These are phyloP conservation scores for Argynnis bischoffii DNA, from an alignment of 2,888 invertebrate species.

Conservation along the genomic window DNA sequence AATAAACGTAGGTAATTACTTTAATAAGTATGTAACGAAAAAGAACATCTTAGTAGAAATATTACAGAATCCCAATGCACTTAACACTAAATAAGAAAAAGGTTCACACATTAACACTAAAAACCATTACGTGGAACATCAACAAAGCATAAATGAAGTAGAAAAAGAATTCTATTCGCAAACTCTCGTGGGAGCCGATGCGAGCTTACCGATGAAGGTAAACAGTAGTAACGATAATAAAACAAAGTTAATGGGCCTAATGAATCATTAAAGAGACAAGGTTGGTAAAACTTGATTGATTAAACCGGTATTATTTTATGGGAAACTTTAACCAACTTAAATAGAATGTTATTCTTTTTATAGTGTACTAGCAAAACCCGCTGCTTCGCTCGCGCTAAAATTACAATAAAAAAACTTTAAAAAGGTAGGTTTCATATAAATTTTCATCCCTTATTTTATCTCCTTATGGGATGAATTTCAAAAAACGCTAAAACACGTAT, in stretches of 20 bases:
- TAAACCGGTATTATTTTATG: slow-evolving; percentile 19
- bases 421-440: too few relatives aligned
- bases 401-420: too few relatives aligned
- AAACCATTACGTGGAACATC: not conserved
- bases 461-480: too few relatives aligned
- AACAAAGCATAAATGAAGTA: slow-evolving; percentile 3
- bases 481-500: too few relatives aligned
- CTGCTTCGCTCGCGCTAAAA: too few relatives aligned
- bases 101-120: slow-evolving; percentile 6
- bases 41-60: not conserved
- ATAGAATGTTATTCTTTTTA: too few relatives aligned
- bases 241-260: slow-evolving; percentile 34
- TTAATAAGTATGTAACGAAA: not conserved
- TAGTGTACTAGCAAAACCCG: too few relatives aligned
- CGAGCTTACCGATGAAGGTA: slow-evolving; percentile 20
- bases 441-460: too few relatives aligned
- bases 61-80: not conserved
- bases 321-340: slow-evolving; percentile 7
- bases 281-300: slow-evolving; percentile 30
- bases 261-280: slow-evolving; percentile 32
- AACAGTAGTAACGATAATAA: slow-evolving; percentile 32
- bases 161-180: not conserved
- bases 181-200: slow-evolving; percentile 19
- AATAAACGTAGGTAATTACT: too few relatives aligned
- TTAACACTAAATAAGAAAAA: not conserved